Evolutionary conservation across 2,797 vertebrate species (phyloP).

Genomic region (Coluber constrictor): DNA sequence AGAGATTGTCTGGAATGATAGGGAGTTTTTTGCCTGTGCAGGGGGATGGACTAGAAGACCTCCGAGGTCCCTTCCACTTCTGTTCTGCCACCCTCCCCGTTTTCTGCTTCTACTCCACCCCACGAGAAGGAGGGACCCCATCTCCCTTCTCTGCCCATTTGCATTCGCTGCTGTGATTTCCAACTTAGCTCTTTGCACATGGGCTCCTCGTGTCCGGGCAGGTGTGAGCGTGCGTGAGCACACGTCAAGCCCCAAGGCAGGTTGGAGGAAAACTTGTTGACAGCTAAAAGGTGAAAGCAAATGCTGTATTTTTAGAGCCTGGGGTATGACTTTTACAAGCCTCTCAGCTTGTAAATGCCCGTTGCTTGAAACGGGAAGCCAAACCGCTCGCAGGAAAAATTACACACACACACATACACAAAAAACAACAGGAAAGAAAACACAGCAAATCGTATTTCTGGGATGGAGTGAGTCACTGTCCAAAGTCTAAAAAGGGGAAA

Average conservation of each 20-base stretch:
- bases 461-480: constrained; percentile 72
- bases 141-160: too few relatives aligned
- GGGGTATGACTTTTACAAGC: constrained; percentile 43
- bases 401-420: too few relatives aligned
- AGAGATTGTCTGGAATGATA: not conserved
- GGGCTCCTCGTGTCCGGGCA: constrained; percentile 35
- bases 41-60: not conserved
- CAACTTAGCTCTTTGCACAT: not conserved
- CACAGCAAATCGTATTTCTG: constrained; percentile 70
- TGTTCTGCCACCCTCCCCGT: not conserved
- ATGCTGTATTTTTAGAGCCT: constrained; percentile 70
- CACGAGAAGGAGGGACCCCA: not conserved
- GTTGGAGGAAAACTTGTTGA: constrained; percentile 64
- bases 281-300: constrained; percentile 63
- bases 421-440: not conserved
- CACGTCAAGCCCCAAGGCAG: not conserved
- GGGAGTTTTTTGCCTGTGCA: rapidly evolving
- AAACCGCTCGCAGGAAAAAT: constrained; percentile 62
- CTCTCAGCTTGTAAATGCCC: constrained; percentile 66
- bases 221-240: not conserved
- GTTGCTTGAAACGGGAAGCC: constrained; percentile 65
- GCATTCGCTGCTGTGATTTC: not conserved
- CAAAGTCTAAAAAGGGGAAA: constrained; percentile 70
- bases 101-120: not conserved
- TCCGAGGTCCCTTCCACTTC: not conserved